Evolutionary conservation across 2,888 invertebrate genomes (phyloP).

Genomic region (Entomobrya multifasciata): DNA sequence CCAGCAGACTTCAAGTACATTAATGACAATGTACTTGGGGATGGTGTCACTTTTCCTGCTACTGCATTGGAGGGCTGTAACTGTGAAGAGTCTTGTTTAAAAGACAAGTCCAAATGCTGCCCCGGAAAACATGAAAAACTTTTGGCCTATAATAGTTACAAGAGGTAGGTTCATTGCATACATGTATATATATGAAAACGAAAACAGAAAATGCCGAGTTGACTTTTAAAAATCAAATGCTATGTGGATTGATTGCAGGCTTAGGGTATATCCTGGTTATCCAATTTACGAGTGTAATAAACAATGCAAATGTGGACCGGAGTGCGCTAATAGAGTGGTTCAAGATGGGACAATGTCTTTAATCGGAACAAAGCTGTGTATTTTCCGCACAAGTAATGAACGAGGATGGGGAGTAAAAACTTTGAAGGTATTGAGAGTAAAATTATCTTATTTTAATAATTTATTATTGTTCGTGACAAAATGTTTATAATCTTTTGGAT

Average conservation of each 20-base stretch:
- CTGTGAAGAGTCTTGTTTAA: slow-evolving; percentile 82
- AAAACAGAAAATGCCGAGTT: no score
- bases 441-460: background rate
- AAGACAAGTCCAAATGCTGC: slow-evolving; percentile 50
- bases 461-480: background rate
- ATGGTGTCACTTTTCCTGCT: slow-evolving; percentile 86
- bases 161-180: slow-evolving; percentile 1
- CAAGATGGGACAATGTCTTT: slow-evolving; percentile 68
- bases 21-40: slow-evolving; percentile 88
- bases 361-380: slow-evolving; percentile 84
- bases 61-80: slow-evolving; percentile 92
- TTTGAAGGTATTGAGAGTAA: slow-evolving; percentile 82
- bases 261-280: slow-evolving; percentile 31
- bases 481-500: background rate
- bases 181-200: no score
- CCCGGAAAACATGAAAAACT: slow-evolving; percentile 55
- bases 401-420: slow-evolving; percentile 97
- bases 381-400: slow-evolving; percentile 93
- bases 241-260: no score
- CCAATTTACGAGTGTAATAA: slow-evolving; percentile 58
- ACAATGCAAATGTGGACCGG: slow-evolving; percentile 87
- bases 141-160: slow-evolving; percentile 46
- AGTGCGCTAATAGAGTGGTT: slow-evolving; percentile 88
- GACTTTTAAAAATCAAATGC: no score
- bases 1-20: slow-evolving; percentile 92